Evolutionary conservation across 2,797 vertebrate species (phyloP).

Genomic region (Cygnus olor): DNA sequence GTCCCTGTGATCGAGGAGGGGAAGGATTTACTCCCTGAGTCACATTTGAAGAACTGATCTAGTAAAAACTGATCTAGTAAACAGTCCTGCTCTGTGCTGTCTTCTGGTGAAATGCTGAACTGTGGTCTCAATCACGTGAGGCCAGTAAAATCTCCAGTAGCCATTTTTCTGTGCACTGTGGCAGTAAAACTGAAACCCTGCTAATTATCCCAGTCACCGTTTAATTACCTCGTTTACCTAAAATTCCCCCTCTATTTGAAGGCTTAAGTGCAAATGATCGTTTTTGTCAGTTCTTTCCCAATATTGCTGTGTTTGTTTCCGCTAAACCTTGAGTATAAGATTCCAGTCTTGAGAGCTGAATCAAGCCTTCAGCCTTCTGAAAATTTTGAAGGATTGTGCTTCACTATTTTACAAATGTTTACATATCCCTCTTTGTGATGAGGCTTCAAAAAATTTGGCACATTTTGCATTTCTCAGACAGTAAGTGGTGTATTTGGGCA

Average conservation of each 20-base stretch:
- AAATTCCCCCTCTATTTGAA: not conserved
- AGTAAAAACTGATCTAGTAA: not conserved
- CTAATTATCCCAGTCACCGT: not conserved
- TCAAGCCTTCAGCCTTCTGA: not conserved
- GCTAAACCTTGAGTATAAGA: not conserved
- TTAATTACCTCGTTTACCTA: not conserved
- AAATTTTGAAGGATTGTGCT: not conserved
- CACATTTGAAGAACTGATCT: not conserved
- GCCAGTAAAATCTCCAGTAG: not conserved
- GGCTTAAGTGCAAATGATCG: not conserved
- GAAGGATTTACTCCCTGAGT: not conserved
- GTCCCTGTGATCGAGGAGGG: not conserved
- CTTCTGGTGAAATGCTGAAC: not conserved
- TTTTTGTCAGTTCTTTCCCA: not conserved
- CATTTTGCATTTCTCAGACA: not conserved
- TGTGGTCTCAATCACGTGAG: accelerated
- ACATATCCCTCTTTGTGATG: not conserved
- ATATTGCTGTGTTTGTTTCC: not conserved
- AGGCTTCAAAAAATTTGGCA: not conserved
- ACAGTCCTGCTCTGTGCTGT: not conserved
- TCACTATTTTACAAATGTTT: not conserved
- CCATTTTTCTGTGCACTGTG: not conserved
- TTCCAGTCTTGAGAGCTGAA: not conserved
- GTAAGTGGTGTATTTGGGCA: not conserved
- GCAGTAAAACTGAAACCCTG: not conserved